Percentiles rank a stretch among this genome's conserved stretches.
phyloP scores from a whole-genome alignment of 1,140 invertebrate species.

The Tetramorium alpestre region DNA sequence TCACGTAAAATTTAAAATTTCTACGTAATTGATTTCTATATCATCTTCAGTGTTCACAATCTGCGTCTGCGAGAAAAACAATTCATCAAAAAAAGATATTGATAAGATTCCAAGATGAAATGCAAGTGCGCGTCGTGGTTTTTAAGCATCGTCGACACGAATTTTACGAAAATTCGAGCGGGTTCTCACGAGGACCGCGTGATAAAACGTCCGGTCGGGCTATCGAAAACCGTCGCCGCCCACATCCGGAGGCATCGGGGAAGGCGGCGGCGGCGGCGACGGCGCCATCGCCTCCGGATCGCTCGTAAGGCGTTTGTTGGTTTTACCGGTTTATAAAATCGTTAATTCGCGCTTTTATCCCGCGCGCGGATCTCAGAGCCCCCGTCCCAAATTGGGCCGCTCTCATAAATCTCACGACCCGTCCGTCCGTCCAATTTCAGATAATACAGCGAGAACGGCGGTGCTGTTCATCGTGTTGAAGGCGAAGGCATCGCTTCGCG shows the following conservation, averaged over 20 bases:
- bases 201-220: conserved; percentile 66
- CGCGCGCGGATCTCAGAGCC: conserved; percentile 59
- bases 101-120: neutral
- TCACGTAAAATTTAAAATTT: neutral
- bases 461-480: conserved; percentile 23
- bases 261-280: conserved; percentile 29
- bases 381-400: conserved; percentile 71
- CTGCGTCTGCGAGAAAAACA: neutral
- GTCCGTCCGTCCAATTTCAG: conserved; percentile 63
- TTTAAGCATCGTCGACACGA: neutral
- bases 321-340: conserved; percentile 69
- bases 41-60: neutral
- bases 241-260: conserved; percentile 75
- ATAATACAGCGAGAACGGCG: conserved; percentile 43
- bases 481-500: neutral
- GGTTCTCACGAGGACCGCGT: conserved; percentile 68
- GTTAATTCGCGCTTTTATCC: conserved; percentile 71
- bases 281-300: conserved; percentile 69
- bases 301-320: conserved; percentile 66
- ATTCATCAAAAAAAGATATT: neutral
- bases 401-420: conserved; percentile 66
- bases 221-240: conserved; percentile 72
- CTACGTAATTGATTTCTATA: neutral
- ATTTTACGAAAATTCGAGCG: conserved; percentile 32
- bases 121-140: neutral